Conservation (phyloP, 1,140 invertebrate species). For the Drosophila setifemur region DNA sequence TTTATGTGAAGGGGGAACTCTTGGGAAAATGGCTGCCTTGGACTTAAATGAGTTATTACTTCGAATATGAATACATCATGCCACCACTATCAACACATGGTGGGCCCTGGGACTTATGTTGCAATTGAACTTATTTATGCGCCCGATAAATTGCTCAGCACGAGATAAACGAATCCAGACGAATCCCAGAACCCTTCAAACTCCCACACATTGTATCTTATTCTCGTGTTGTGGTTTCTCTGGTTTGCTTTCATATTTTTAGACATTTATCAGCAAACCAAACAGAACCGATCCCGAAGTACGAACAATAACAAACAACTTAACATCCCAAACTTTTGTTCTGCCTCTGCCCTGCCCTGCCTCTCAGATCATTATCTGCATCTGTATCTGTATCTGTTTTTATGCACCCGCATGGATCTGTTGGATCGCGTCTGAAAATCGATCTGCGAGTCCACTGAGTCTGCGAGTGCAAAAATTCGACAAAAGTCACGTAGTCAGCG, state of each 20-base stretch:
- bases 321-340: constrained; percentile 38
- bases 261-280: constrained; percentile 63
- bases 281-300: constrained; percentile 11
- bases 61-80: constrained; percentile 20
- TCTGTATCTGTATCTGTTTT: constrained; percentile 45
- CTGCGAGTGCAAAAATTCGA: constrained; percentile 45
- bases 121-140: constrained; percentile 22
- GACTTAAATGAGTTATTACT: constrained; percentile 24
- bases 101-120: constrained; percentile 7
- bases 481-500: constrained; percentile 75
- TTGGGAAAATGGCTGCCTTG: constrained; percentile 42
- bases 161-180: constrained; percentile 13
- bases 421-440: constrained; percentile 63
- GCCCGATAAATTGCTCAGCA: constrained; percentile 8
- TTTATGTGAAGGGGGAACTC: background rate
- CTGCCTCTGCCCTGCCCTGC: constrained; percentile 60
- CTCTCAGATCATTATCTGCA: constrained; percentile 18
- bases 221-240: constrained; percentile 14
- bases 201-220: constrained; percentile 47
- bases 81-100: constrained; percentile 10
- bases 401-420: constrained; percentile 57
- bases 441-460: constrained; percentile 49
- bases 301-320: constrained; percentile 48
- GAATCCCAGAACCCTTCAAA: constrained; percentile 5
- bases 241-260: constrained; percentile 60